Base-by-base conservation (phyloP, 1,140 invertebrate species). In the Scaptomyza graminum region DNA sequence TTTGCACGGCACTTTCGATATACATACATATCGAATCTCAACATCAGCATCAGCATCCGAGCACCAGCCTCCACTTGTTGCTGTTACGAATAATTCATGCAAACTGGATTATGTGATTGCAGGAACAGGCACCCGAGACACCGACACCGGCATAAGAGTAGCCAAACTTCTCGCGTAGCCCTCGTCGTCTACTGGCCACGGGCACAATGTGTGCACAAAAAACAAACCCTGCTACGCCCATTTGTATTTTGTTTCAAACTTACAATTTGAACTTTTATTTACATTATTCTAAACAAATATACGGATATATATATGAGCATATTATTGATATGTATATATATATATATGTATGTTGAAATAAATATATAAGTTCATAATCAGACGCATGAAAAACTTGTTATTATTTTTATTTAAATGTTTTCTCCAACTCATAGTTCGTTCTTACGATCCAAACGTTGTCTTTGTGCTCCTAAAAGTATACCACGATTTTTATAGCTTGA, bases 61-160 rank as follows among this genome's bases (percentile, higher is more conserved):
- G 47, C 47, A 50, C 22, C 22, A 13, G 37, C 16, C 6, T 41
- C 52, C 52, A 39, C 16, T 34, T 41, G 16, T 16, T 13, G 52
- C 18, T 55, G 37, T 39, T 25, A 16, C 51, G 37, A 41, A 41
- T 41, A n/a, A 41, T 41, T 41, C 12, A 41, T 41, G 8, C 37
- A 41, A 41, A n/a, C n/a, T 41, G 12, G 5, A 41, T n/a, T 41
- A 41, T 50, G 47, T 55, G 52, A 18, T 55, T 55, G 52, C 52
- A 55, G 52, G 52, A 55, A 55, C 52, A 55, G 52, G 37, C 52
- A 16, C 37, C 37, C 37, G 52, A 55, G 37, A 55, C 52, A 11
- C 52, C 52, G 12, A 39, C 52, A 12, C 37, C 52, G 18, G 52
- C 52, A n/a, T 55, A 55, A 22, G 12, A 25, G n/a, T n/a, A 9